Evolutionary conservation across 2,888 invertebrate genomes (phyloP), one percentile per base, ranked within the genome.

Genomic region (Lymantria monacha): DNA sequence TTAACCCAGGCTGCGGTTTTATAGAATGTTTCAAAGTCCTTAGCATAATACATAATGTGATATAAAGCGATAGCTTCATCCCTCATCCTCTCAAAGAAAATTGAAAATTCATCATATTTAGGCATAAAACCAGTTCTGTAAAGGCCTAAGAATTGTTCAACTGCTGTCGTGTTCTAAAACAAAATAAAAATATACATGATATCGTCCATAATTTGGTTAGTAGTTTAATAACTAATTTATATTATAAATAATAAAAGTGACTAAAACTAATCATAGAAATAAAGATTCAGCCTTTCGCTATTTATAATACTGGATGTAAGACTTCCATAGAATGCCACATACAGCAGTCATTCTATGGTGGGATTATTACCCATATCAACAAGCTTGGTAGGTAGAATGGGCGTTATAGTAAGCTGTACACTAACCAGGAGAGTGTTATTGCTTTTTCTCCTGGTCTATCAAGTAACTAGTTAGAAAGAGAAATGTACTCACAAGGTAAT

Each of bases 401-500:
- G 3, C 3, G 5, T 22, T 22, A 5, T 5, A 22, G 22, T 22
- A 22, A 22, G 22, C 2, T 22, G 22, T 22, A 22, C 22, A 5
- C 5, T 22, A 3, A 2, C 22, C 22, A 22, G 22, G 22, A 22
- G 5, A 22, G 22, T 3, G 22, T 22, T 5, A 5, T 5, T 22
- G 22, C 22, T 5, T 5, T 3, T 22, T 22, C 5, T 3, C 22
- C 22, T 22, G 22, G 5, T 22, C 3, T 3, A 22, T n/a, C n/a
- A n/a, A n/a, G n/a, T n/a, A n/a, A n/a, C 22, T 22, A 22, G 22
- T 22, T 22, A 22, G 22, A 22, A 22, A 3, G 22, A 22, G 13
- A 30, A 10, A 37, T 5, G n/a, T 38, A 77, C 81, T 79, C 57
- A 89, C 89, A 22, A 79, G 75, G 73, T 88, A 92, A 40, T 79